Evolutionary conservation across 2,888 invertebrate species (phyloP).

Genomic region (Dichetophora obliterata): DNA sequence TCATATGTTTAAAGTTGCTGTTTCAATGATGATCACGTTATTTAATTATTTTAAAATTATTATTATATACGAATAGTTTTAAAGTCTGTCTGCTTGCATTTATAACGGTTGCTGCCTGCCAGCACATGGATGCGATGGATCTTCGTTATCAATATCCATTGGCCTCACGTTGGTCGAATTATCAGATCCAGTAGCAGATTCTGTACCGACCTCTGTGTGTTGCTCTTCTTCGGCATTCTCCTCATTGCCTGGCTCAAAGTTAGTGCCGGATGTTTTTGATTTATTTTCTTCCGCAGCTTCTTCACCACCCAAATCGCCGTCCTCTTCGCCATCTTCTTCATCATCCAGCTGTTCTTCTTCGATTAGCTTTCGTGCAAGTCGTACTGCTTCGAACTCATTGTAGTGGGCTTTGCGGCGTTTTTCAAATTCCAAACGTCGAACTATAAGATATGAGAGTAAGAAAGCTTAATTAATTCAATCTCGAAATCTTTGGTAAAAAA

Average conservation of each 20-base stretch:
- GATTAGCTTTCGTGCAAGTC: conserved; percentile 90
- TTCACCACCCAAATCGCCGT: conserved; percentile 61
- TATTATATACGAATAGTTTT: conserved; percentile 10
- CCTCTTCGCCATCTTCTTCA: conserved; percentile 71
- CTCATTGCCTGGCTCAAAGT: background rate
- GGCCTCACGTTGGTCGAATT: conserved; percentile 10
- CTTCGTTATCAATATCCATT: conserved; percentile 44
- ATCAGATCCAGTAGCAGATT: background rate
- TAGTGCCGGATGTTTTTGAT: conserved; percentile 38
- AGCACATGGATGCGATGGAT: conserved; percentile 36
- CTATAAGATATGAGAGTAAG: conserved; percentile 64
- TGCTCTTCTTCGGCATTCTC: background rate
- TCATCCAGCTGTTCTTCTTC: conserved; percentile 91
- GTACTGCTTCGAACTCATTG: conserved; percentile 96
- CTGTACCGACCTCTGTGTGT: background rate
- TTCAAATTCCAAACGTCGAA: conserved; percentile 85
- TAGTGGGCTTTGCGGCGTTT: conserved; percentile 96
- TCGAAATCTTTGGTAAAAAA: too few species aligned
- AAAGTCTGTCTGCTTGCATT: background rate
- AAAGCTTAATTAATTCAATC: background rate
- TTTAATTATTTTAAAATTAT: conserved; percentile 16
- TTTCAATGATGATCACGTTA: conserved; percentile 24
- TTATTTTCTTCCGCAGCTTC: conserved; percentile 69
- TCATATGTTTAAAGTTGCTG: background rate
- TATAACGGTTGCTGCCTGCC: conserved; percentile 36